A percentile compares a stretch with the other conserved stretches of the same genome.
These are phyloP conservation scores for Thalassaphorura encarpata DNA, from an alignment of 1,140 invertebrate genomes.

Conservation along the genomic window DNA sequence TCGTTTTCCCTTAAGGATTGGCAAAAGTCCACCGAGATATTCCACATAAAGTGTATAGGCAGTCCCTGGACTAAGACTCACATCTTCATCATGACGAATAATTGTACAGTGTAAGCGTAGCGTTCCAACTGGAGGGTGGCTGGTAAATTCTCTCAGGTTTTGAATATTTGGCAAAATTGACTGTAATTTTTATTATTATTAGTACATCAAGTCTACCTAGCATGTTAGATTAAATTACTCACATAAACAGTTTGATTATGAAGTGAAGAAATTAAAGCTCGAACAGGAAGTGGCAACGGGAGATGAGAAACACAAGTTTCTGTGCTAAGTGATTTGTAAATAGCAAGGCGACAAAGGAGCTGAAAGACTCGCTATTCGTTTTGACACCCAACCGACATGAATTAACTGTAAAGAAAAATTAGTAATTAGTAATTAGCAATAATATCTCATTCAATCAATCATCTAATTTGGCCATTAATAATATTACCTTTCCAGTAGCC, in stretches of 20 bases:
- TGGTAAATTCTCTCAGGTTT: constrained; percentile 80
- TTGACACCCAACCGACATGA: constrained; percentile 86
- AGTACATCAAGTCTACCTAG: not conserved
- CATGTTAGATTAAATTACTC: constrained; percentile 35
- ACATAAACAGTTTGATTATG: constrained; percentile 94
- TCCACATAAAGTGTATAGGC: constrained; percentile 91
- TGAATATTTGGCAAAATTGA: constrained; percentile 85
- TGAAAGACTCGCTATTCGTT: constrained; percentile 80
- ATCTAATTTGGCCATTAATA: constrained; percentile 16
- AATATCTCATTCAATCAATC: not conserved
- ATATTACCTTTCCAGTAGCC: constrained; percentile 84
- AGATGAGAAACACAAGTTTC: constrained; percentile 51
- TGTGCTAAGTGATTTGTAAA: constrained; percentile 48
- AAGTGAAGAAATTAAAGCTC: constrained; percentile 70
- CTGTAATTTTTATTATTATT: constrained; percentile 42
- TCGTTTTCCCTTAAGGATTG: constrained; percentile 86
- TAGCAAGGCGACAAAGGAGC: constrained; percentile 66
- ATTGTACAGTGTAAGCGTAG: constrained; percentile 90
- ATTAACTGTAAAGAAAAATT: constrained; percentile 53
- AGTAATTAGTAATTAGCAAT: not conserved
- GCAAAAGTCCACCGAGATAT: constrained; percentile 90
- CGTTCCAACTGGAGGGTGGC: constrained; percentile 69
- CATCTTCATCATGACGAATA: constrained; percentile 80
- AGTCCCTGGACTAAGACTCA: constrained; percentile 50
- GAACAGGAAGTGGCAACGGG: constrained; percentile 73